Conservation (phyloP, 2,888 invertebrate species). For the Epsilonema sp. region DNA sequence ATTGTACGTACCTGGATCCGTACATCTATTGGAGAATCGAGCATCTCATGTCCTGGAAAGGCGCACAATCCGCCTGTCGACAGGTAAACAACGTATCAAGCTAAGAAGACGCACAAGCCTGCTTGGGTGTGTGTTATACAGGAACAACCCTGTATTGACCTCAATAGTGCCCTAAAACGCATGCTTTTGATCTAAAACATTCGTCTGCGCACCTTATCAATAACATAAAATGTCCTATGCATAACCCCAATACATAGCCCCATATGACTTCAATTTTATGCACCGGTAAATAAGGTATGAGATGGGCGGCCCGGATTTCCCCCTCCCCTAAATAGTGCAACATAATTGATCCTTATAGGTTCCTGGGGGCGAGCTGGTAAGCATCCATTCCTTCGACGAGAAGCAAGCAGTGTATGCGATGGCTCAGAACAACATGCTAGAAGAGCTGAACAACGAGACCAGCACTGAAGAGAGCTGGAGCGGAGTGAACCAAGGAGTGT, state of each 20-base stretch:
- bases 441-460: neutral
- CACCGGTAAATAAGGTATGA: no score
- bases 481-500: constrained; percentile 1
- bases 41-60: neutral
- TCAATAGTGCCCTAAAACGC: neutral
- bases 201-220: no score
- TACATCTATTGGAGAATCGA: constrained; percentile 6
- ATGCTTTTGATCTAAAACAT: no score
- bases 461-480: neutral
- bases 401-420: neutral
- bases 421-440: neutral
- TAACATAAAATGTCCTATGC: no score
- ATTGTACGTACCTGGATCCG: constrained; percentile 4
- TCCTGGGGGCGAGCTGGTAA: neutral
- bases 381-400: constrained; percentile 3
- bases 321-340: no score
- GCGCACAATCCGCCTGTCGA: neutral
- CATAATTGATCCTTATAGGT: neutral
- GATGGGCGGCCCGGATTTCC: no score
- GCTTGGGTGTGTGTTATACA: no score
- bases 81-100: neutral
- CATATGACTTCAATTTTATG: no score
- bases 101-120: no score
- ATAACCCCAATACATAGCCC: no score
- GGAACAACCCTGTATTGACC: neutral